Evolutionary conservation across 2,113 vertebrate species (phyloP), one percentile per base, ranked within the genome.

Genomic region (Typhlomys cinereus): DNA sequence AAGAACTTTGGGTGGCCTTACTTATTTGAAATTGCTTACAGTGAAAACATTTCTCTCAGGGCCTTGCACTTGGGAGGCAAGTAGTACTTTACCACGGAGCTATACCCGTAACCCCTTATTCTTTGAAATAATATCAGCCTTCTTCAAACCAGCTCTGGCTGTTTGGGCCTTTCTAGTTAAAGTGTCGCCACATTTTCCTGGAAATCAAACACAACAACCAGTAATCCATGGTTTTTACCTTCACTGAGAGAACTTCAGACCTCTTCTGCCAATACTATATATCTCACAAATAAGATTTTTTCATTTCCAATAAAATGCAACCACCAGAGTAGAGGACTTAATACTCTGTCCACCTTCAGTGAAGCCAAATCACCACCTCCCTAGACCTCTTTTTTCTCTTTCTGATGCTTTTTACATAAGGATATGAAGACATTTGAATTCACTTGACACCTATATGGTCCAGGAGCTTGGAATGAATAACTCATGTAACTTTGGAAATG

Each of bases 301-400:
- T 67, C 61, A 76, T 64, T 70, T 83, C 57, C n/a, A 69, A 11
- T 59, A 78, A 76, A 29, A 88, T 27, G 61, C 44, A 88, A 36
- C 21, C 27, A 54, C 66, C 36, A 90, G 29, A 64, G 54, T 85
- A 66, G 4, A 69, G 46, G 64, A 80, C 25, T 36, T 64, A n/a
- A 31, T 0, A 17, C 89, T 71, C 62, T 41, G 57, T 83, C 20
- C 31, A 27, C 3, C 34, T 34, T 76, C 74, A 67, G 46, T 66
- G 41, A 71, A 84, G 44, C 59, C 82, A 44, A 69, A 41, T 85
- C 17, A 82, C 48, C 17, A 82, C 48, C 59, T 69, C 46, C 61
- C 78, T 48, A 92, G 76, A 89, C 15, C 41, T 21, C n/a, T 54
- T 66, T 95, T 50, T 34, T 91, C 82, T 52, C 59, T 89, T 89